phyloP scores from a whole-genome alignment of 2,113 vertebrate species.

The Alaudala cheleensis region DNA sequence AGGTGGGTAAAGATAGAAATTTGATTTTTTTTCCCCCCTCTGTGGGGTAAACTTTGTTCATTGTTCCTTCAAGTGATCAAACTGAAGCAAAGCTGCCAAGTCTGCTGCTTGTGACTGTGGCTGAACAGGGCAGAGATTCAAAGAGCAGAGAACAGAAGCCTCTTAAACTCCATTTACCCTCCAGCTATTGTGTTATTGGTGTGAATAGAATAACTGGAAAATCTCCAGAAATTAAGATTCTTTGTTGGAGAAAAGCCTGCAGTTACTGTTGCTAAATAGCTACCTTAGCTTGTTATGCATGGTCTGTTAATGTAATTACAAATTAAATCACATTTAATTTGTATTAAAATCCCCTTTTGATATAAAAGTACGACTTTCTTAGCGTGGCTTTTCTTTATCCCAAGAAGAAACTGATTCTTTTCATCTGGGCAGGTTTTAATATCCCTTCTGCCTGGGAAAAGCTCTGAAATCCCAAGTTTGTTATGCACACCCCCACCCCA shows the following conservation, averaged over 20 bases:
- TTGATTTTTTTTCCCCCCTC: neutral
- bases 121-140: neutral
- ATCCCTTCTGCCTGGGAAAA: neutral
- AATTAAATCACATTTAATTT: constrained; percentile 16
- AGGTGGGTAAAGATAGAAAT: neutral
- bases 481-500: neutral
- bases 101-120: neutral
- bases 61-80: neutral
- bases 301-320: constrained; percentile 8
- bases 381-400: neutral
- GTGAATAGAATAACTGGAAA: neutral
- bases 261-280: neutral
- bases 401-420: neutral
- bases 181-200: neutral
- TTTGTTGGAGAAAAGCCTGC: neutral
- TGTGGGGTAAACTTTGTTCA: neutral
- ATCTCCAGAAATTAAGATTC: neutral
- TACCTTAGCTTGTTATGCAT: neutral
- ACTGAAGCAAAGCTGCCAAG: neutral
- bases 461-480: neutral
- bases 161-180: neutral
- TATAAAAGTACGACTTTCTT: neutral
- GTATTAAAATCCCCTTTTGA: neutral
- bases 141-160: neutral
- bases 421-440: neutral